Evolutionary conservation across 2,888 invertebrate genomes (phyloP).

Genomic region (Parasteatoda lunata): DNA sequence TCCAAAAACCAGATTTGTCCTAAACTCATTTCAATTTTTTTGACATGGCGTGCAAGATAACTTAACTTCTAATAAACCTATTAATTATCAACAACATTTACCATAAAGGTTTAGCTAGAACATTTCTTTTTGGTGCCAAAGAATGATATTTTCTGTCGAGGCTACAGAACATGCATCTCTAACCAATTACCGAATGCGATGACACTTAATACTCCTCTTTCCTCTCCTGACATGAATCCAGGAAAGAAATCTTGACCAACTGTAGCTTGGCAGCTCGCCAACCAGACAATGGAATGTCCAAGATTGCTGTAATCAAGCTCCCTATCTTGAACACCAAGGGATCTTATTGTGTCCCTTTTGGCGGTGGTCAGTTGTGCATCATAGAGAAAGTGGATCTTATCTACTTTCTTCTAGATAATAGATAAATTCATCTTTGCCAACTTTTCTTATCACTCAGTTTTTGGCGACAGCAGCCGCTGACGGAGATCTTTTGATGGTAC

Average conservation of each 20-base stretch:
- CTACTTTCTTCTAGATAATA: background rate
- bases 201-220: constrained; percentile 9
- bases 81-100: no score
- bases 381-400: constrained; percentile 18
- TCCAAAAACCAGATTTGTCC: no score
- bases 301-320: constrained; percentile 22
- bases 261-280: constrained; percentile 7
- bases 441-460: background rate
- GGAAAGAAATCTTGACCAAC: constrained; percentile 10
- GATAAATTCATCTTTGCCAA: constrained; percentile 2
- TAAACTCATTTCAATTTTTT: no score
- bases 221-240: background rate
- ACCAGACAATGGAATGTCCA: constrained; percentile 3
- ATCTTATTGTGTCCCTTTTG: constrained; percentile 12
- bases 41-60: no score
- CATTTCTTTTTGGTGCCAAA: no score
- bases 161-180: background rate
- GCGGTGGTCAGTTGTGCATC: constrained; percentile 12
- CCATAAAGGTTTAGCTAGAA: no score
- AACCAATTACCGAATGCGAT: constrained; percentile 8
- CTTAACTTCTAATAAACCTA: no score
- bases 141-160: constrained; percentile 10
- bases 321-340: constrained; percentile 31
- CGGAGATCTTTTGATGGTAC: background rate
- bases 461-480: constrained; percentile 10